Base-by-base conservation (phyloP, 2,888 invertebrate genomes). In the Dynastes tityus region DNA sequence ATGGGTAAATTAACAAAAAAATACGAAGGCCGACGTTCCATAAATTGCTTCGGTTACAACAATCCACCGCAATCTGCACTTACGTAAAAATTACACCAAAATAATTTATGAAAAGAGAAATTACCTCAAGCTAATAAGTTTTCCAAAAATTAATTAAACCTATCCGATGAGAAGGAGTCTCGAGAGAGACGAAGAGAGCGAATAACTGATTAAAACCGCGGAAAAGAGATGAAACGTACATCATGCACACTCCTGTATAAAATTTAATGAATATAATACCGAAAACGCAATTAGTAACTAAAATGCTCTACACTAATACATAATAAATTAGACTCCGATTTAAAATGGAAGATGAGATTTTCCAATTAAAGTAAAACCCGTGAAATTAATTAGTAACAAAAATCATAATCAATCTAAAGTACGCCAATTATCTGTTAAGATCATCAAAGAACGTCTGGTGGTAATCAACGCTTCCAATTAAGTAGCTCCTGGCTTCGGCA, bases 401-500 rank as follows among this genome's bases (percentile, higher is more conserved):
- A 88, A 87, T 88, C 87, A 88, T 88, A 88, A 88, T 88, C 87
- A 88, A 88, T 88, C 87, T 87, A 87, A 87, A 87, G 87, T 87
- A 87, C 87, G 85, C 86, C 87, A 88, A 88, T 88, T 88, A 88
- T 87, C 85, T 86, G 83, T 83, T 82, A 83, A 83, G 85, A 86
- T 85, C 85, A 88, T 85, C 88, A 89, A 85, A 87, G 87, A 86
- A 85, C 85, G 84, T 84, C 85, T 85, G 85, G 85, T 85, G 86
- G 87, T 87, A 88, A 88, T 88, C 88, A 88, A 88, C 88, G 88
- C 87, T 87, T 87, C 87, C 88, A 88, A 88, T 88, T 88, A 88
- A 88, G 86, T 84, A 86, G 86, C 87, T 86, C 85, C 87, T 87
- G 86, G 87, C 86, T 87, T 87, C 87, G 86, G 86, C 87, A 85